Conservation (phyloP, 1,140 invertebrate species). For the Habropoda laboriosa region DNA sequence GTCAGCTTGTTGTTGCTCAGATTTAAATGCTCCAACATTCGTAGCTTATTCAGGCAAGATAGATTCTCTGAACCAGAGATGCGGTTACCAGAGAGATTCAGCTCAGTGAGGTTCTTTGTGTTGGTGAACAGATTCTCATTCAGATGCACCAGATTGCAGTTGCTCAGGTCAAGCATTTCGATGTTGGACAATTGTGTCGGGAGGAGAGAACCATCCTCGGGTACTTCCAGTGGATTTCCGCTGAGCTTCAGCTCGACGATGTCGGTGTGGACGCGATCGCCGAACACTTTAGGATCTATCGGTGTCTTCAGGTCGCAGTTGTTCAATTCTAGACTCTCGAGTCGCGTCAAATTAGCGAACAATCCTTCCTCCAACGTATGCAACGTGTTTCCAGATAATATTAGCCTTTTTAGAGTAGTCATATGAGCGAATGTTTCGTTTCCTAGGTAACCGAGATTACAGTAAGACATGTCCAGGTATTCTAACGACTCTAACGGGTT, state of each 20-base stretch:
- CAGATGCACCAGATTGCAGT: constrained; percentile 85
- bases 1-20: constrained; percentile 86
- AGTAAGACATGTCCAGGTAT: constrained; percentile 89
- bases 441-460: constrained; percentile 85
- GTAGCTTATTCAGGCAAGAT: constrained; percentile 83
- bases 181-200: constrained; percentile 85
- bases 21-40: constrained; percentile 84
- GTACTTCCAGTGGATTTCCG: constrained; percentile 86
- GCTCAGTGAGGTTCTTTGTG: constrained; percentile 84
- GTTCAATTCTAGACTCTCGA: constrained; percentile 86
- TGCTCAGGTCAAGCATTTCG: constrained; percentile 85
- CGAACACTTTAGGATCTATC: constrained; percentile 86
- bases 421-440: constrained; percentile 87
- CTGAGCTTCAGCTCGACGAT: constrained; percentile 86
- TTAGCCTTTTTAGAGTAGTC: constrained; percentile 85
- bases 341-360: constrained; percentile 86
- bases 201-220: constrained; percentile 83
- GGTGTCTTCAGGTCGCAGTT: constrained; percentile 86
- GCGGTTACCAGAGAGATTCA: constrained; percentile 85
- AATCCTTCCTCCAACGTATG: constrained; percentile 86
- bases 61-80: constrained; percentile 82
- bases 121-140: constrained; percentile 84
- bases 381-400: constrained; percentile 87
- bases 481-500: constrained; percentile 86
- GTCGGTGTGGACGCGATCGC: constrained; percentile 85